These are phyloP conservation scores for Fragum sueziense DNA, from an alignment of 2,888 invertebrate species.

Conservation along the genomic window DNA sequence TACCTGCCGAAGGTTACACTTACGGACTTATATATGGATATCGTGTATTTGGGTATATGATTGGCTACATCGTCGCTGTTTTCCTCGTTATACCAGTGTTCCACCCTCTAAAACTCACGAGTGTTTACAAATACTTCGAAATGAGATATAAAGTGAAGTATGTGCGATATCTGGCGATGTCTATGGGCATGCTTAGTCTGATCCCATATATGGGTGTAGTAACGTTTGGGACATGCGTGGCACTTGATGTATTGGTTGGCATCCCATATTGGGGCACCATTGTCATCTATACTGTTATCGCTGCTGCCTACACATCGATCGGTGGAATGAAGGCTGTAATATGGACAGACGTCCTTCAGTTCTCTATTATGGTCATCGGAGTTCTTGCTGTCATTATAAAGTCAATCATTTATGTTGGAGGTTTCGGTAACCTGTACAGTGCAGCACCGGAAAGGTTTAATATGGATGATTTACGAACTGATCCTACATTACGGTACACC, in stretches of 20 bases:
- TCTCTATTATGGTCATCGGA: conserved; percentile 40
- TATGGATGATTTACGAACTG: conserved; percentile 18
- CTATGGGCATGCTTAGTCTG: neutral
- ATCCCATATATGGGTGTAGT: neutral
- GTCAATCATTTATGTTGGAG: conserved; percentile 23
- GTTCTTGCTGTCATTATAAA: conserved; percentile 34
- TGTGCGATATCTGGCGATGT: neutral
- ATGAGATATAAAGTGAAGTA: neutral
- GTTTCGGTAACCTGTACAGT: neutral
- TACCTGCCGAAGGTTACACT: conserved; percentile 18
- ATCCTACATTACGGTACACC: conserved; percentile 40
- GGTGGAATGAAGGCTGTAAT: conserved; percentile 51
- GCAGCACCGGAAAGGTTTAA: conserved; percentile 18
- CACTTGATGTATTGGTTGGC: conserved; percentile 28
- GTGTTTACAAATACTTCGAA: neutral
- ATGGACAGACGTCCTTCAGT: conserved; percentile 44
- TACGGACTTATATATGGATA: conserved; percentile 10
- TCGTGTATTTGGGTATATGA: neutral
- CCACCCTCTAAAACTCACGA: neutral
- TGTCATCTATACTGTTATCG: conserved; percentile 28
- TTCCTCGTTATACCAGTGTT: neutral
- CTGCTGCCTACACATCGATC: conserved; percentile 40
- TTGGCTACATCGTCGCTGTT: conserved; percentile 11
- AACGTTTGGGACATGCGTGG: conserved; percentile 32
- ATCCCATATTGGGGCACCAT: conserved; percentile 44